Base-by-base conservation (phyloP, 2,797 vertebrate species). In the Mormyrops boulengeri region DNA sequence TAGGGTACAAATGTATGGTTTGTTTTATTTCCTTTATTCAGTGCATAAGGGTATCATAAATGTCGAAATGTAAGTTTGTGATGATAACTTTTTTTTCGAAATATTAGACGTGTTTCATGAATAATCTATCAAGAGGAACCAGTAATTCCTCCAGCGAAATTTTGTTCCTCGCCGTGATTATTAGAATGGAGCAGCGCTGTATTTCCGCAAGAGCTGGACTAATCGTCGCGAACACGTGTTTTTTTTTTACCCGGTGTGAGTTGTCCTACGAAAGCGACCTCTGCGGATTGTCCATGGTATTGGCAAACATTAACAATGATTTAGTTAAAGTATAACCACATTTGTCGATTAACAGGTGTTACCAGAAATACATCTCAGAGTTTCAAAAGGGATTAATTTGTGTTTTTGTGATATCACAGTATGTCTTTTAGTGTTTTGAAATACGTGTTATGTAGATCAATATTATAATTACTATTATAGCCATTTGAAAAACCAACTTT, bases 241-340 rank as follows among this genome's bases (percentile, higher is more conserved):
- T 50, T 62, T 60, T 85, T 85, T 85, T 26, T 30, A 50, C 19
- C 7, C 22, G 19, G 8, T 8, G 60, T 26, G 14, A 34, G 30
- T 5, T 41, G 41, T 34, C 11, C n/a, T 85, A n/a, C 30, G 12
- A 87, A 57, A 3, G 30, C 55, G 86, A 87, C 52, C 55, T 41
- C 38, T 60, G 52, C 19, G 34, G 86, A 60, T 53, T 57, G 12
- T n/a, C 53, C 34, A 17, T 47, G 77, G 41, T 7, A 86, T 55
- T 55, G 85, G 85, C 85, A 55, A 55, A 82, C 50, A 49, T 50
- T 52, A 53, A 53, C 44, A 87, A 53, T 19, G 26, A 19, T 19
- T 41, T n/a, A 38, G 85, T 87, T 87, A 87, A 57, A 60, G n/a
- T 87, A 38, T 87, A 87, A 87, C 86, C 55, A 87, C 53, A 55